A percentile compares a stretch with the other conserved stretches of the same genome.
These are phyloP conservation scores for Herpetotheres cachinnans DNA, from an alignment of 2,113 vertebrate species.

Conservation along the genomic window DNA sequence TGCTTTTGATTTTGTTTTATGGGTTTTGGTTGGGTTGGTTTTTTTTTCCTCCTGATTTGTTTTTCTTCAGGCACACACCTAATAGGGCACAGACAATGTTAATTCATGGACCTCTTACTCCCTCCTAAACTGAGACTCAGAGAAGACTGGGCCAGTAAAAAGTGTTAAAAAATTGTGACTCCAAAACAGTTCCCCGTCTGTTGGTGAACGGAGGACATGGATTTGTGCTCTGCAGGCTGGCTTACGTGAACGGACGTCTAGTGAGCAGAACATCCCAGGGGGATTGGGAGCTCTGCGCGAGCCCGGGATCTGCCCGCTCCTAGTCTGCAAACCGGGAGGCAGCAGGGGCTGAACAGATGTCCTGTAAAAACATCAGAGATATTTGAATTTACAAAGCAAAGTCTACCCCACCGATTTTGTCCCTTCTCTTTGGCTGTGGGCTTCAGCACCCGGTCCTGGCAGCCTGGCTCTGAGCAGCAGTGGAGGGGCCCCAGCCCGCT, in stretches of 20 bases:
- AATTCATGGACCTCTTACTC: conserved; percentile 57
- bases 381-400: background rate
- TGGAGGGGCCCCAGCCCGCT: fast-evolving
- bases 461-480: conserved; percentile 38
- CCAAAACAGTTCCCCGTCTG: background rate
- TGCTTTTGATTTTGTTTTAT: conserved; percentile 68
- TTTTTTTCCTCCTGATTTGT: conserved; percentile 51
- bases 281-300: fast-evolving
- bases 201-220: background rate
- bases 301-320: fast-evolving
- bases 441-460: background rate
- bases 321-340: background rate
- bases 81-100: conserved; percentile 63
- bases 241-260: background rate
- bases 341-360: background rate
- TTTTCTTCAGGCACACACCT: conserved; percentile 52
- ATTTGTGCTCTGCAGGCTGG: background rate
- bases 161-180: background rate
- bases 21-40: background rate
- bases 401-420: background rate
- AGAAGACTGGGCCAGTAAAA: conserved; percentile 34
- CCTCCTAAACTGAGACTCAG: conserved; percentile 50
- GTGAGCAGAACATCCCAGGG: background rate
- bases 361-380: background rate
- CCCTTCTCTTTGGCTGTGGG: background rate